Percentiles rank a stretch among this genome's conserved stretches.
Conservation (phyloP, 2,113 vertebrate genomes). For the Siphamia tubifer region DNA sequence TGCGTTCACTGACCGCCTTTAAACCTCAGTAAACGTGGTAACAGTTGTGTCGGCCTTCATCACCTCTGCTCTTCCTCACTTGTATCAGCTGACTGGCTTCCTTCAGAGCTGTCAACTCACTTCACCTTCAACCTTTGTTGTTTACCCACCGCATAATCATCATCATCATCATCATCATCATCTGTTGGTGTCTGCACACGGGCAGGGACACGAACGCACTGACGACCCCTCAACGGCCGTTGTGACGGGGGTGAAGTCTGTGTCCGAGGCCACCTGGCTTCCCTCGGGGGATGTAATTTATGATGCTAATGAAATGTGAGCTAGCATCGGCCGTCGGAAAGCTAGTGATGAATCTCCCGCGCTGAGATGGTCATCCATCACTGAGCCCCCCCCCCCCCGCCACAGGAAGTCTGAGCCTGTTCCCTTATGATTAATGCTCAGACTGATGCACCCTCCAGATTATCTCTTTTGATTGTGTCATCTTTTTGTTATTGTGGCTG, state of each 20-base stretch:
- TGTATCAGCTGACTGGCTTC: slow-evolving; percentile 17
- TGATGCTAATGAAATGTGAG: slow-evolving; percentile 70
- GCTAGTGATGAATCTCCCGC: slow-evolving; percentile 63
- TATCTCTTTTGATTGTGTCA: slow-evolving; percentile 66
- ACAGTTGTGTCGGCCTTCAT: background rate
- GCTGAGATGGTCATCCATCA: slow-evolving; percentile 64
- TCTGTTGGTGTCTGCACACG: slow-evolving; percentile 11
- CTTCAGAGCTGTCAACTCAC: slow-evolving; percentile 5
- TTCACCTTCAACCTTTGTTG: slow-evolving; percentile 11
- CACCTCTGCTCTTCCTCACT: background rate
- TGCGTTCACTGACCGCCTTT: background rate
- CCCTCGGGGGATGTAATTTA: slow-evolving; percentile 60
- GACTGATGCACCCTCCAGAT: slow-evolving; percentile 58
- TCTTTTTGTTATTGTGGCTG: slow-evolving; percentile 62
- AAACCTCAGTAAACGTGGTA: background rate
- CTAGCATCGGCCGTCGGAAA: slow-evolving; percentile 51
- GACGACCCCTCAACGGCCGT: slow-evolving; percentile 28
- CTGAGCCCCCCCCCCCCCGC: background rate
- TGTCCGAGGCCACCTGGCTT: slow-evolving; percentile 55
- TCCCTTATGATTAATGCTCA: slow-evolving; percentile 63
- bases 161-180: background rate
- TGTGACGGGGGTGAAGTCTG: slow-evolving; percentile 49
- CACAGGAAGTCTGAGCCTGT: slow-evolving; percentile 47
- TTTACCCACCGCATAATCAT: slow-evolving; percentile 8
- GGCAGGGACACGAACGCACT: slow-evolving; percentile 17